Percentiles rank a stretch among this genome's conserved stretches.
Evolutionary conservation across 2,888 invertebrate species (phyloP).

Genomic region (Plagodis pulveraria): DNA sequence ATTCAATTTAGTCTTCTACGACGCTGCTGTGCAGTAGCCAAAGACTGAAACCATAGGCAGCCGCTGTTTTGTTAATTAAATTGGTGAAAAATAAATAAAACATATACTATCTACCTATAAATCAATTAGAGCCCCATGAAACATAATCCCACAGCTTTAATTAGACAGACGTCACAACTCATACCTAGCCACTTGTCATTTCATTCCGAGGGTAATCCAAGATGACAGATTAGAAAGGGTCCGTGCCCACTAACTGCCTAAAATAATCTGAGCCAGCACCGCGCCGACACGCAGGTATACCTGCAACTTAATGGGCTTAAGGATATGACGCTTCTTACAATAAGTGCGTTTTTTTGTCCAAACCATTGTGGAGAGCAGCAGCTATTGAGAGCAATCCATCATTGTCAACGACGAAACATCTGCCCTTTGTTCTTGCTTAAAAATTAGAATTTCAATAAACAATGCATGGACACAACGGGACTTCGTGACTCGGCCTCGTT

Average conservation of each 20-base stretch:
- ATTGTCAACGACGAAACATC: slow-evolving; percentile 70
- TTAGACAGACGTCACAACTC: slow-evolving; percentile 64
- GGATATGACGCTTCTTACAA: slow-evolving; percentile 58
- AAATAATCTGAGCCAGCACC: slow-evolving; percentile 38
- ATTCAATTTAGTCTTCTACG: no score
- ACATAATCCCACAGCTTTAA: slow-evolving; percentile 57
- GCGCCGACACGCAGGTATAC: slow-evolving; percentile 60
- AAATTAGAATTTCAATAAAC: slow-evolving; percentile 78
- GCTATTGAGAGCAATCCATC: slow-evolving; percentile 66
- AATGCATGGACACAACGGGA: slow-evolving; percentile 54
- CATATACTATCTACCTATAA: not conserved
- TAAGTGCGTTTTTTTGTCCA: slow-evolving; percentile 63
- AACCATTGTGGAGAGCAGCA: slow-evolving; percentile 62
- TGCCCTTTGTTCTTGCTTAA: slow-evolving; percentile 76
- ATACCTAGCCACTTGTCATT: slow-evolving; percentile 52
- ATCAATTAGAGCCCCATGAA: slow-evolving; percentile 28
- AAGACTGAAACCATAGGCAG: no score
- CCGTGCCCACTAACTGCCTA: slow-evolving; percentile 42
- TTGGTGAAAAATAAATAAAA: no score
- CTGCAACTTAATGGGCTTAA: slow-evolving; percentile 53
- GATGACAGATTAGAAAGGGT: slow-evolving; percentile 71
- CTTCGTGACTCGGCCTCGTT: slow-evolving; percentile 28
- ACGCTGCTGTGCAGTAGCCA: no score
- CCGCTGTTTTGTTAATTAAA: no score
- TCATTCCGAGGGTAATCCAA: slow-evolving; percentile 53